Base-by-base conservation (phyloP, 2,113 vertebrate genomes). In the Myodes glareolus region DNA sequence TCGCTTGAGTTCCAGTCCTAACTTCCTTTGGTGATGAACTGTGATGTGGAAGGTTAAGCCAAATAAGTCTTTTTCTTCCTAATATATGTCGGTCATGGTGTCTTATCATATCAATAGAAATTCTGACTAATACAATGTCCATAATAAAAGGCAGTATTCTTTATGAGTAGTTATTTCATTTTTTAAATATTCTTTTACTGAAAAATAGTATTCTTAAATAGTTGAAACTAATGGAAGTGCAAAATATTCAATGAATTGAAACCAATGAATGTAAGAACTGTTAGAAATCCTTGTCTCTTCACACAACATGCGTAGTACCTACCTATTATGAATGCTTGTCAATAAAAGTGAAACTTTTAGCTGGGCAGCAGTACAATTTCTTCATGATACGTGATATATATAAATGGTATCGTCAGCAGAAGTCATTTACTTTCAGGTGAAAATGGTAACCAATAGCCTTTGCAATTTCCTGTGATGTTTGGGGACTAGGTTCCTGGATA, bases 241-340 rank as follows among this genome's bases (percentile, higher is more conserved):
- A 68, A 91, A 36, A 92, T 91, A 45, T 9, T 25, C 19, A 92
- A 27, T 10, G 86, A 95, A 50, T 25, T 73, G 13, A 63, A 86
- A 75, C 31, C 8, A 84, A 13, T 27, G 5, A 91, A 29, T 73
- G 55, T 52, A 86, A 88, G 55, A 88, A 70, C 2, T 55, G 11
- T 82, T 25, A 84, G 5, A 95, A 91, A 80, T 76, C 55, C 13
- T 92, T 92, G 3, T 81, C 11, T 94, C 80, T 91, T 96, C 21
- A 23, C 36, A 61, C 3, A 29, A 2, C 33, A 81, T n/a, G 12
- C 23, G 4, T 13, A 14, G 5, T 82, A 27, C 6, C 7, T 82
- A 39, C 23, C 12, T 82, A 39, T 23, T 14, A 58, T 58, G 21
- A 55, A 82, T 61, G 6, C 2, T 39, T 14, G 23, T 81, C 8